These are phyloP conservation scores for Cephalopterus ornatus DNA, from an alignment of 2,113 vertebrate genomes.

Conservation along the genomic window DNA sequence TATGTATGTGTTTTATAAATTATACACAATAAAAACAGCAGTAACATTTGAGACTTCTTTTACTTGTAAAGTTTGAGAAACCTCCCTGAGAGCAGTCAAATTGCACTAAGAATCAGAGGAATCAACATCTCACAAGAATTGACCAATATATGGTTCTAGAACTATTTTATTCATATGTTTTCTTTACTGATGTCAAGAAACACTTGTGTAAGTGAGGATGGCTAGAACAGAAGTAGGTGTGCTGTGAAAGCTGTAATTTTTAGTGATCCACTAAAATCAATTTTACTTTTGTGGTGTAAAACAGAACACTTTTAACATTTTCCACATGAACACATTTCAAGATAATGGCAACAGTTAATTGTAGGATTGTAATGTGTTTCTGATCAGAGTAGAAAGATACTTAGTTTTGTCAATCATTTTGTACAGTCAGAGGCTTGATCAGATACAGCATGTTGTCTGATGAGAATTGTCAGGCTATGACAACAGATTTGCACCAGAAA, in stretches of 20 bases:
- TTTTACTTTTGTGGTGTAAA: not conserved
- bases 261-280: not conserved
- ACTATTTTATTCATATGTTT: not conserved
- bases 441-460: not conserved
- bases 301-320: not conserved
- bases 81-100: not conserved
- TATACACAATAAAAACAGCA: not conserved
- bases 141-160: not conserved
- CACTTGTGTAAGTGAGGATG: not conserved
- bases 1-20: not conserved
- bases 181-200: not conserved
- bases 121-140: not conserved
- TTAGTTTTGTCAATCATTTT: not conserved
- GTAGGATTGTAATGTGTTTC: not conserved
- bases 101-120: not conserved
- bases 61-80: not conserved
- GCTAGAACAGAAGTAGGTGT: not conserved
- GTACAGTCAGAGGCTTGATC: not conserved
- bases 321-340: not conserved
- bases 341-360: not conserved
- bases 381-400: not conserved
- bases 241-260: not conserved
- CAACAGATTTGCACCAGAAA: not conserved
- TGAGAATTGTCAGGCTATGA: not conserved
- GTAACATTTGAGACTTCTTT: not conserved